Evolutionary conservation across 2,888 invertebrate genomes (phyloP).

Genomic region (Dendrolimus houi): DNA sequence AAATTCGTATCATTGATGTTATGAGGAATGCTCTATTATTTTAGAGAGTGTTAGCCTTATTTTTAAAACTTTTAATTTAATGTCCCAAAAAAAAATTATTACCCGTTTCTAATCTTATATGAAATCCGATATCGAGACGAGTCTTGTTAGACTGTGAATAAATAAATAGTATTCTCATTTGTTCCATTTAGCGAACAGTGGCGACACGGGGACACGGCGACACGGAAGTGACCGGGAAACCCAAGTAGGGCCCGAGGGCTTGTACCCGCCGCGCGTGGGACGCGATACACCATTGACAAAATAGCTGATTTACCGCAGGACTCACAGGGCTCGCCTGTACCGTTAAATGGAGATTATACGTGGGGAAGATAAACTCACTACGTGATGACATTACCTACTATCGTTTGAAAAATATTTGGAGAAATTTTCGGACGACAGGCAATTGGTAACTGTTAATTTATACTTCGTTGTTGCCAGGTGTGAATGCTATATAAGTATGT

Average conservation of each 20-base stretch:
- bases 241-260: constrained; percentile 33
- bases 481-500: too few species aligned
- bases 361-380: constrained; percentile 1
- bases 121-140: neutral
- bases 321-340: constrained; percentile 27
- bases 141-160: neutral
- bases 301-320: constrained; percentile 27
- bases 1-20: too few species aligned
- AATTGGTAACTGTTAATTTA: too few species aligned
- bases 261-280: constrained; percentile 54
- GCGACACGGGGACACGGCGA: constrained; percentile 19
- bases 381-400: too few species aligned
- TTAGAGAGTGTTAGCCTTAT: too few species aligned
- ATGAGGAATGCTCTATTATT: too few species aligned
- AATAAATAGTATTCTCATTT: constrained; percentile 20
- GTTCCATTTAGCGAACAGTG: constrained; percentile 25
- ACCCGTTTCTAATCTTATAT: too few species aligned
- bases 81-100: too few species aligned
- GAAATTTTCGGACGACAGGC: too few species aligned
- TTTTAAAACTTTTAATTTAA: too few species aligned
- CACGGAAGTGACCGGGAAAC: constrained; percentile 35
- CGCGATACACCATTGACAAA: constrained; percentile 44
- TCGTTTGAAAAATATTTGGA: too few species aligned
- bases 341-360: constrained; percentile 18
- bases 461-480: too few species aligned